These are phyloP conservation scores for Yponomeuta cagnagella DNA, from an alignment of 2,888 invertebrate genomes.

Conservation along the genomic window DNA sequence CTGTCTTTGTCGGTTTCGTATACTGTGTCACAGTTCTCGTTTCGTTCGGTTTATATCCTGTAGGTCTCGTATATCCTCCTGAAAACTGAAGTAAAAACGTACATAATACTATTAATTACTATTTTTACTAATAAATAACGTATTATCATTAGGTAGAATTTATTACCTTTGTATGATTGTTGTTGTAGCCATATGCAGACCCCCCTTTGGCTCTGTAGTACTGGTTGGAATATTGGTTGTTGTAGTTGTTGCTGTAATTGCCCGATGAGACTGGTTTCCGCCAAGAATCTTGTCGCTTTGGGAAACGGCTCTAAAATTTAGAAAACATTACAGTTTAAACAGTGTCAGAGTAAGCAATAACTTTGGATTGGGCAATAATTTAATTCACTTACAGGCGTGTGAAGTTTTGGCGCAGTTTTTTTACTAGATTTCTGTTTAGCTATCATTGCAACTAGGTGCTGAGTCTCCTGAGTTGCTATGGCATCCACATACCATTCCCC, in stretches of 20 bases:
- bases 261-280: constrained; percentile 48
- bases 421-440: constrained; percentile 62
- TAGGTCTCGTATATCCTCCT: not conserved
- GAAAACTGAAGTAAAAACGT: not conserved
- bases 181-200: constrained; percentile 46
- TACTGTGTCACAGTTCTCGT: constrained; percentile 17
- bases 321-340: constrained; percentile 18
- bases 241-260: constrained; percentile 46
- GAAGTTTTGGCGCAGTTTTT: constrained; percentile 48
- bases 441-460: constrained; percentile 75
- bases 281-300: constrained; percentile 65
- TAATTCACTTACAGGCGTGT: constrained; percentile 41
- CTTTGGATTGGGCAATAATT: not conserved
- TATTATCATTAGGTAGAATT: not conserved
- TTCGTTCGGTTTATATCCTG: constrained; percentile 19
- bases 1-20: constrained; percentile 21
- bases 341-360: not conserved
- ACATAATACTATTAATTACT: not conserved
- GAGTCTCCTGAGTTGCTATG: constrained; percentile 73
- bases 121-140: too few species aligned
- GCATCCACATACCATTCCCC: constrained; percentile 76
- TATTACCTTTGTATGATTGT: constrained; percentile 21
- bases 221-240: constrained; percentile 59
- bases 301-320: constrained; percentile 55
- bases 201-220: constrained; percentile 51